Evolutionary conservation across 2,797 vertebrate genomes (phyloP).

Genomic region (Lates japonicus): DNA sequence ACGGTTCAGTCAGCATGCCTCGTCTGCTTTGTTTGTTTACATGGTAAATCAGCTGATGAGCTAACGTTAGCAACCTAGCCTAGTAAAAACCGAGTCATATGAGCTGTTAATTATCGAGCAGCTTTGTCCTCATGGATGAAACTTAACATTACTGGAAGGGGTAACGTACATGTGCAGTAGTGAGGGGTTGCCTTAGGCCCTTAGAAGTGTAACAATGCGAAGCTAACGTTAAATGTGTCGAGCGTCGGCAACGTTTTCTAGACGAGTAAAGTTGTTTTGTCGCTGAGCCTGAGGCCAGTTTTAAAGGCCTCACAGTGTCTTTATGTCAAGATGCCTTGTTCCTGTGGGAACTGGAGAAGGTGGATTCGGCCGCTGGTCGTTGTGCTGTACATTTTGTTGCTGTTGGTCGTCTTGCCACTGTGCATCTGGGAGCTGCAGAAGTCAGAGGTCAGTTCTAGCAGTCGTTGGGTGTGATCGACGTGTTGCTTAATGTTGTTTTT

Average conservation of each 20-base stretch:
- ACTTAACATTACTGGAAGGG: neutral
- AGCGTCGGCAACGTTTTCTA: constrained; percentile 10
- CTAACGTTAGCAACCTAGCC: constrained; percentile 63
- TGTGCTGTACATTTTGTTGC: constrained; percentile 89
- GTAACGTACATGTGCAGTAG: fast-evolving
- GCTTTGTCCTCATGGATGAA: constrained; percentile 16
- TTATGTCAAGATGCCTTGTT: constrained; percentile 91
- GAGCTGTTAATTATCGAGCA: constrained; percentile 42
- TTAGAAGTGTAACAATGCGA: constrained; percentile 18
- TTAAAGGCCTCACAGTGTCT: constrained; percentile 27
- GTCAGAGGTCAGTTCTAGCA: constrained; percentile 87
- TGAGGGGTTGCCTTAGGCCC: fast-evolving
- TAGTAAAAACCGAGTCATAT: constrained; percentile 52
- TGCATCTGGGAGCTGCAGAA: constrained; percentile 95
- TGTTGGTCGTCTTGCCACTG: constrained; percentile 91
- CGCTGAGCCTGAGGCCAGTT: constrained; percentile 19
- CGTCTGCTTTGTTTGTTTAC: constrained; percentile 77
- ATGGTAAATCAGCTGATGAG: constrained; percentile 70
- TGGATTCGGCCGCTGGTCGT: constrained; percentile 96
- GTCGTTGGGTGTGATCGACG: neutral
- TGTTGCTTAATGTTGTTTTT: neutral
- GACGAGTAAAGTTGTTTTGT: constrained; percentile 25
- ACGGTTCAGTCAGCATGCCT: neutral
- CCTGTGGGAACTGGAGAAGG: constrained; percentile 95
- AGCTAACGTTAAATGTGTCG: constrained; percentile 38